Base-by-base conservation (phyloP, 92 coral and sea anemone genomes). In the Phymanthus crucifer region DNA sequence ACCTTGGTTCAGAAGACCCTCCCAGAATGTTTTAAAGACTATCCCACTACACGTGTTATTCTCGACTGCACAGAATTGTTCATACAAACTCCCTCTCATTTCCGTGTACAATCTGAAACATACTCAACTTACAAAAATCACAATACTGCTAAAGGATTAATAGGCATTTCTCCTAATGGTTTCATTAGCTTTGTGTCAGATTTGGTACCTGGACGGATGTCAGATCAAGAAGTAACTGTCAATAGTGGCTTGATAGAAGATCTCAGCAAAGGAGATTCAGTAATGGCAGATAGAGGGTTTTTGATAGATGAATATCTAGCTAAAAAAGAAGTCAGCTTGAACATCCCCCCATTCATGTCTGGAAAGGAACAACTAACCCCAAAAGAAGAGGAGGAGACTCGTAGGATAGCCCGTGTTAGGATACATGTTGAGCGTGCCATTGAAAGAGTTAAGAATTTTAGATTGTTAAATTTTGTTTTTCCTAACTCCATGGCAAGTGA, bases 371-470 rank as follows among this genome's bases (percentile, higher is more conserved):
- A 73, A 46, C 24, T 73, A 31, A 7, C 61, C 16, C 61, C 58
- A 40, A 43, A 12, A 46, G 64, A 40, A 73, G 76, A 72, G n/a
- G 29, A 33, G 29, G 76, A 72, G 76, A 90, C 93, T n/a, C 43
- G 93, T 45, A 17, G 73, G 40, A 90, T 83, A 26, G 94, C 90
- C 64, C 80, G 88, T 19, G 86, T 86, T n/a, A 79, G 89, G 31
- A 90, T 90, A 18, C 90, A 87, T 76, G 91, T 90, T 40, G 84
- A 83, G 74, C 78, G 91, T 64, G 91, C 89, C 66, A 83, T 83
- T 43, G 76, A 84, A 35, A 43, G 87, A 40, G 78, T 85, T 33
- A 82, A 74, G 57, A 83, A 70, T 47, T 86, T 82, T 86, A 83
- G 56, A 74, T 73, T 86, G 23, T 61, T 89, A 66, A 86, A 73